A percentile compares a stretch with the other conserved stretches of the same genome.
phyloP scores from a whole-genome alignment of 2,797 vertebrate species.

The Halcyon leucocephala region DNA sequence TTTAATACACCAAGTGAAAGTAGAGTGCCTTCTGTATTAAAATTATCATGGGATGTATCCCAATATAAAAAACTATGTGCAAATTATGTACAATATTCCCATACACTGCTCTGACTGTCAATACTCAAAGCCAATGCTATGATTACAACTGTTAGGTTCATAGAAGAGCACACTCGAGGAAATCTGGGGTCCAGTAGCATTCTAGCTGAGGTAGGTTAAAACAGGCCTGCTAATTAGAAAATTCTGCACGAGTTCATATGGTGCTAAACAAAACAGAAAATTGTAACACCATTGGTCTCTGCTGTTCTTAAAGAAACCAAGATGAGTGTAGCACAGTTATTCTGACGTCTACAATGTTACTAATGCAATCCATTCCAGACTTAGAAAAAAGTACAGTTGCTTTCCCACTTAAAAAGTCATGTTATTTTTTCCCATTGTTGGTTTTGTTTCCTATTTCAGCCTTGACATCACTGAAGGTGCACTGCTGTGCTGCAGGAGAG shows the following conservation, averaged over 20 bases:
- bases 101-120: not conserved
- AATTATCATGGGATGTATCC: not conserved
- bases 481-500: not conserved
- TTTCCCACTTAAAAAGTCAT: not conserved
- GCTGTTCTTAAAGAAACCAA: not conserved
- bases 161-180: conserved; percentile 24
- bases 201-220: conserved; percentile 79
- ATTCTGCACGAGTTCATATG: not conserved
- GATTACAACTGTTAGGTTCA: not conserved
- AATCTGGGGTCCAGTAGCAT: not conserved
- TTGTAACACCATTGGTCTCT: conserved; percentile 1
- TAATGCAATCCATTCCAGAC: not conserved
- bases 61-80: conserved; percentile 54
- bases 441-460: not conserved
- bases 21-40: conserved; percentile 19
- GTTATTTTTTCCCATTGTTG: not conserved
- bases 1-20: conserved; percentile 17
- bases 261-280: not conserved
- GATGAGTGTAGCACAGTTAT: not conserved
- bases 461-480: not conserved
- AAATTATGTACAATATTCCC: conserved; percentile 43
- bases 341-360: not conserved
- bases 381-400: not conserved
- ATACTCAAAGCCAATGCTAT: conserved; percentile 4
- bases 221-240: conserved; percentile 53